These are phyloP conservation scores for Coturnix japonica DNA, from an alignment of 2,113 vertebrate species.

Conservation along the genomic window DNA sequence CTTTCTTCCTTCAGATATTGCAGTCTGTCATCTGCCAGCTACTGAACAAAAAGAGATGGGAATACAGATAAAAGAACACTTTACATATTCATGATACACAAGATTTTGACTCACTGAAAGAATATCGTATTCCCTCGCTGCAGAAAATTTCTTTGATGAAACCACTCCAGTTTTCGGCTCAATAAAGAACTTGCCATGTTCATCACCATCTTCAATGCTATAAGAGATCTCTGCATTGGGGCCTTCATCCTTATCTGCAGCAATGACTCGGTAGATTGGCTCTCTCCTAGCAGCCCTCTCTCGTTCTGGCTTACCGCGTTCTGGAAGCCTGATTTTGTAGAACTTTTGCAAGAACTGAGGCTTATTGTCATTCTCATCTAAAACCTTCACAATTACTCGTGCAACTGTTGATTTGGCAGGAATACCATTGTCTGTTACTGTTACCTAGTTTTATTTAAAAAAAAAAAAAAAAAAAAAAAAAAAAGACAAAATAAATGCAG, in stretches of 20 bases:
- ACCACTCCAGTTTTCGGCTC: slow-evolving; percentile 96
- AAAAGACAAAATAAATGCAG: background rate
- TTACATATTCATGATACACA: background rate
- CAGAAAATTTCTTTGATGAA: slow-evolving; percentile 93
- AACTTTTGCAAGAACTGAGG: slow-evolving; percentile 96
- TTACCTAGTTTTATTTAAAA: slow-evolving; percentile 81
- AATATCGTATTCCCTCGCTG: slow-evolving; percentile 94
- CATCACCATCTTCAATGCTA: slow-evolving; percentile 95
- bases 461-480: background rate
- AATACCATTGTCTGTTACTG: slow-evolving; percentile 87
- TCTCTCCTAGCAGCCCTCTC: slow-evolving; percentile 85
- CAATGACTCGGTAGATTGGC: slow-evolving; percentile 92
- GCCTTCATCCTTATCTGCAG: slow-evolving; percentile 90
- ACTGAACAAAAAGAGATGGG: background rate
- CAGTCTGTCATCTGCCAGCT: background rate
- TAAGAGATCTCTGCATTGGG: slow-evolving; percentile 96
- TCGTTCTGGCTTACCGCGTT: slow-evolving; percentile 86
- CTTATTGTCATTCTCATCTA: slow-evolving; percentile 97
- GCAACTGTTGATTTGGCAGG: slow-evolving; percentile 87
- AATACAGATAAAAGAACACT: background rate
- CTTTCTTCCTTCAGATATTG: background rate
- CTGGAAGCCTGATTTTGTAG: slow-evolving; percentile 94
- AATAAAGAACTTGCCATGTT: slow-evolving; percentile 94
- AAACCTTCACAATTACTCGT: slow-evolving; percentile 91
- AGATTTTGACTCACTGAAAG: slow-evolving; percentile 87